A percentile compares a stretch with the other conserved stretches of the same genome.
Evolutionary conservation across 2,888 invertebrate species (phyloP).

Genomic region (Steinernema hermaphroditum): DNA sequence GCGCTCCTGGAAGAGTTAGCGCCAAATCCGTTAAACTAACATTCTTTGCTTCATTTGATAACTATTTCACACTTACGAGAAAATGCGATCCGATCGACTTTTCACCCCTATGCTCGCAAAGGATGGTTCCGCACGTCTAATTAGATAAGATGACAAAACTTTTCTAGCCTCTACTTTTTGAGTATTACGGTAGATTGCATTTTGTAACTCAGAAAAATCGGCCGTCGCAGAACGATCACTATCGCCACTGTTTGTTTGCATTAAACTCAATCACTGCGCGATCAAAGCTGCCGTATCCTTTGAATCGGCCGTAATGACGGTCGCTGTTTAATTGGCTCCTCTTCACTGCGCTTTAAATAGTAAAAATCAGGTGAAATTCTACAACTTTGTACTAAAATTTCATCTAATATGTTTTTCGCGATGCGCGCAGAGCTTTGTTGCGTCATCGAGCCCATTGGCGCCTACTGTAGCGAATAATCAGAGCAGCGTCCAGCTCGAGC

Average conservation of each 20-base stretch:
- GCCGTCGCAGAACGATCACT: not conserved
- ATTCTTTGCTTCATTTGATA: not conserved
- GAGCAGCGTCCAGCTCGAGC: no score
- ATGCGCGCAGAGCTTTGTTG: no score
- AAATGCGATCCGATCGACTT: not conserved
- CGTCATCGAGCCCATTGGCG: no score
- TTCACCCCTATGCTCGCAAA: no score
- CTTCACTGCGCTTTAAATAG: no score
- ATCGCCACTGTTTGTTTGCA: conserved; percentile 19
- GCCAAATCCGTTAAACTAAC: conserved; percentile 18
- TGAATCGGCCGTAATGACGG: conserved; percentile 4
- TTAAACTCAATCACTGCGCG: conserved; percentile 22
- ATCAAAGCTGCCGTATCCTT: conserved; percentile 31
- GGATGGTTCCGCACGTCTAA: no score
- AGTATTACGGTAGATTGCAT: not conserved
- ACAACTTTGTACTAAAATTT: no score
- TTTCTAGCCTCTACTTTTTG: no score
- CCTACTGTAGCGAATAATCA: no score
- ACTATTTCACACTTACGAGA: conserved; percentile 3
- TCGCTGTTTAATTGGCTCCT: not conserved
- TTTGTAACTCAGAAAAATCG: not conserved
- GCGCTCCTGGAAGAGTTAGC: not conserved
- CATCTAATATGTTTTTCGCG: no score
- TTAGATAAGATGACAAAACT: no score
- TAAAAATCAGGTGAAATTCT: no score